Conservation (phyloP, 2,113 vertebrate genomes). For the Pampusana beccarii region DNA sequence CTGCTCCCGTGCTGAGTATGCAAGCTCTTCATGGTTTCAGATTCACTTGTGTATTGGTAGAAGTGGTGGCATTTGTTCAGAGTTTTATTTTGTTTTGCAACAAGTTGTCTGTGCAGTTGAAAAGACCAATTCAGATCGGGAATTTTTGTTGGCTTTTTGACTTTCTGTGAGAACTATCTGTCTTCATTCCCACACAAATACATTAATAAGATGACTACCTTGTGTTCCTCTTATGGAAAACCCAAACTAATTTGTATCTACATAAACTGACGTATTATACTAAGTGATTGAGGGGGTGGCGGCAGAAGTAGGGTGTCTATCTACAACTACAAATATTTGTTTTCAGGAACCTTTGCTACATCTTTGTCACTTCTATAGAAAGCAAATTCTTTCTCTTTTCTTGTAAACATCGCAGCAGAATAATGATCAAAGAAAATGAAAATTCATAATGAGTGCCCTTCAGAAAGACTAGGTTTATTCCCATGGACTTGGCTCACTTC, state of each 20-base stretch:
- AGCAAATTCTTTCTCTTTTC: neutral
- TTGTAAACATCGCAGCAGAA: neutral
- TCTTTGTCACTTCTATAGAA: neutral
- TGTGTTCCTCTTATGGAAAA: neutral
- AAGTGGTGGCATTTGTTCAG: neutral
- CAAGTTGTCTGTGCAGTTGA: neutral
- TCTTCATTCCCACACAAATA: fast-evolving
- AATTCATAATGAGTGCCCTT: neutral
- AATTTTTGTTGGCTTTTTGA: neutral
- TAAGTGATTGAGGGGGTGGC: neutral
- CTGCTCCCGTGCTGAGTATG: fast-evolving
- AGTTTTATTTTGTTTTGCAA: neutral
- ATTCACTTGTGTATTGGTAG: neutral
- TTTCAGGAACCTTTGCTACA: neutral
- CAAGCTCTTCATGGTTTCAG: neutral
- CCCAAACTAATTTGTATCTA: neutral
- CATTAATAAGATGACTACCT: neutral
- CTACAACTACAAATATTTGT: neutral
- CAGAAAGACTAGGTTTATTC: neutral
- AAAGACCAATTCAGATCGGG: neutral
- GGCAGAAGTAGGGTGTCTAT: neutral
- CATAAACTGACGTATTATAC: neutral
- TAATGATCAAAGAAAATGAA: neutral
- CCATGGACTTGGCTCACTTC: neutral
- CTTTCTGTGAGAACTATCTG: neutral